Evolutionary conservation across 1,140 invertebrate species (phyloP).

Genomic region (Pemphigus obesinymphae): DNA sequence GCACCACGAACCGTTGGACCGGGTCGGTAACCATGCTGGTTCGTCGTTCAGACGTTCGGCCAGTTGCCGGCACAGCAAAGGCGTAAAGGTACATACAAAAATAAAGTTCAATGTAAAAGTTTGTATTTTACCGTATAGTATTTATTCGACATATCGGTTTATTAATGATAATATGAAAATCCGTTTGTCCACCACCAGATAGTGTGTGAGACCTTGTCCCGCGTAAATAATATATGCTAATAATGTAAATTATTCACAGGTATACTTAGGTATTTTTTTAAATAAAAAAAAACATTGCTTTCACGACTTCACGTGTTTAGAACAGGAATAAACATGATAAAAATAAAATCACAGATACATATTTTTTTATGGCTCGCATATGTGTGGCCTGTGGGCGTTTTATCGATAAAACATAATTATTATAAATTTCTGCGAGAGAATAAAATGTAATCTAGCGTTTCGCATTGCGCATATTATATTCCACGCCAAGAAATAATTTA

Average conservation of each 20-base stretch:
- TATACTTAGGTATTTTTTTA: no score
- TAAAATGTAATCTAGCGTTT: not conserved
- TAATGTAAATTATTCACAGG: not conserved
- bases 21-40: slow-evolving; percentile 24
- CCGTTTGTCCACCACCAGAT: not conserved
- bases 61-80: slow-evolving; percentile 44
- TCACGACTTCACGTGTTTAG: no score
- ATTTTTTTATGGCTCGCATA: no score
- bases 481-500: no score
- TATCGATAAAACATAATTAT: not conserved
- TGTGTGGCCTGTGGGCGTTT: not conserved
- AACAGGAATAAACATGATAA: no score
- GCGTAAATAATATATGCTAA: not conserved
- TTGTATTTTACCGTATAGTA: no score
- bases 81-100: slow-evolving; percentile 46
- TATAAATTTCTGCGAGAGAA: not conserved
- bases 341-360: not conserved
- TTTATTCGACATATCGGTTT: no score
- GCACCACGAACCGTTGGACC: slow-evolving; percentile 47
- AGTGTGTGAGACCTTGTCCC: not conserved
- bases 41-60: slow-evolving; percentile 45
- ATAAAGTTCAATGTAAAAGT: no score
- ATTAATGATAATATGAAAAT: no score
- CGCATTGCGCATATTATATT: no score
- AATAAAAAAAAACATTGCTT: no score